Evolutionary conservation across 2,888 invertebrate species (phyloP).

Genomic region (Oxytorus armatus): DNA sequence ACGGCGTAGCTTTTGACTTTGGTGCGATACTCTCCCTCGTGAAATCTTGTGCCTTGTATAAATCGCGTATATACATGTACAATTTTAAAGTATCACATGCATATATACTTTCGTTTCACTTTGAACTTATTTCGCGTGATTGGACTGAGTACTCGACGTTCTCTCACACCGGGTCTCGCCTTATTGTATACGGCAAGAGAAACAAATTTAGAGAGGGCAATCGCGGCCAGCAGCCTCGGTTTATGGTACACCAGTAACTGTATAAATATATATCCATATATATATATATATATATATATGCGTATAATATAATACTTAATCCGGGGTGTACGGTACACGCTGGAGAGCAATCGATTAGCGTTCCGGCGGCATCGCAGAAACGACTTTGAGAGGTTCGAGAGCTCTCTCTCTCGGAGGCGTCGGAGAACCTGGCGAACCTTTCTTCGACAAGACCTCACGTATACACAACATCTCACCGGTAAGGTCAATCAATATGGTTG

Average conservation of each 20-base stretch:
- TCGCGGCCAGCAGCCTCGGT: slow-evolving; percentile 20
- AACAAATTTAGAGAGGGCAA: slow-evolving; percentile 63
- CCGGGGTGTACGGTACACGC: slow-evolving; percentile 41
- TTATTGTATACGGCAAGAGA: slow-evolving; percentile 28
- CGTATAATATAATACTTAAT: slow-evolving; percentile 51
- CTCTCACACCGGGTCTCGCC: neutral
- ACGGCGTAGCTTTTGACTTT: slow-evolving; percentile 22
- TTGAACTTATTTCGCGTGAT: slow-evolving; percentile 64
- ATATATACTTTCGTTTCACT: slow-evolving; percentile 66
- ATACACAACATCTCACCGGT: slow-evolving; percentile 65
- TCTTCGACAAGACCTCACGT: slow-evolving; percentile 68
- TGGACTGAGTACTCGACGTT: slow-evolving; percentile 26
- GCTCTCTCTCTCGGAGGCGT: no score
- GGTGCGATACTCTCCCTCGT: slow-evolving; percentile 60
- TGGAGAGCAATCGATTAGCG: slow-evolving; percentile 71
- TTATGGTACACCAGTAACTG: no score
- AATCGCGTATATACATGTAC: neutral
- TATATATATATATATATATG: slow-evolving; percentile 30
- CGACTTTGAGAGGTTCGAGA: slow-evolving; percentile 52
- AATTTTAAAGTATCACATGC: slow-evolving; percentile 30
- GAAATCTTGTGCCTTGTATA: slow-evolving; percentile 29
- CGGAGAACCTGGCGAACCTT: slow-evolving; percentile 18
- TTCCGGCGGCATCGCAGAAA: slow-evolving; percentile 66
- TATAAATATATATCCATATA: slow-evolving; percentile 44
- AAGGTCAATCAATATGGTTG: slow-evolving; percentile 75